Conservation (phyloP, 1,140 invertebrate species). For the Zaprionus africanus region DNA sequence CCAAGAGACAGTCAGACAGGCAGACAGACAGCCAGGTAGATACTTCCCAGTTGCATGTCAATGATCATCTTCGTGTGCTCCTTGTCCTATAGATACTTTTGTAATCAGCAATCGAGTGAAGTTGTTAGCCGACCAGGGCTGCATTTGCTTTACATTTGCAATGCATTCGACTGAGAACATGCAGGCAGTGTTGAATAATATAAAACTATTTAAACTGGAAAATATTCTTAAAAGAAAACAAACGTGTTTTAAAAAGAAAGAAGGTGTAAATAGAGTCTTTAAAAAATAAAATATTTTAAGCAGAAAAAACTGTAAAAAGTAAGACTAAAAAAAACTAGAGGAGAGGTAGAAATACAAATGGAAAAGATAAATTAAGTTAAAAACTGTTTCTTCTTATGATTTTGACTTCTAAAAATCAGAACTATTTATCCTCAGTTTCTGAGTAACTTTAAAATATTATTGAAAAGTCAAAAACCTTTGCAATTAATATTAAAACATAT, state of each 20-base stretch:
- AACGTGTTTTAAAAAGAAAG: no score
- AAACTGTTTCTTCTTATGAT: no score
- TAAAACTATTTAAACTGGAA: neutral
- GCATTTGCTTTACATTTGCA: neutral
- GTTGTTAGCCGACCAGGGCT: conserved; percentile 44
- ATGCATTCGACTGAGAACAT: neutral
- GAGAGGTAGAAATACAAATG: neutral
- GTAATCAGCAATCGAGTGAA: conserved; percentile 51
- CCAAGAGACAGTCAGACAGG: conserved; percentile 2
- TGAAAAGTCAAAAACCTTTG: no score
- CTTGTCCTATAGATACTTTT: conserved; percentile 52
- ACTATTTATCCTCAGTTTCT: no score
- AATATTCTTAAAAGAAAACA: no score
- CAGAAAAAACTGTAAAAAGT: no score
- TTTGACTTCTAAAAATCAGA: no score
- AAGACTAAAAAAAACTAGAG: neutral
- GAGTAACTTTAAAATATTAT: no score
- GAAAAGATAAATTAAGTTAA: no score
- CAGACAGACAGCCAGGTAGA: conserved; percentile 25
- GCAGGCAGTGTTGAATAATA: neutral
- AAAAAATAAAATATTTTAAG: no score
- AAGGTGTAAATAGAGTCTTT: no score
- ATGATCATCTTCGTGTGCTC: conserved; percentile 48
- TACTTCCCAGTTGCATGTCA: conserved; percentile 56
- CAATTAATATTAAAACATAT: no score